These are phyloP conservation scores for Chrysoperla carnea DNA, from an alignment of 1,140 invertebrate genomes.

Conservation along the genomic window DNA sequence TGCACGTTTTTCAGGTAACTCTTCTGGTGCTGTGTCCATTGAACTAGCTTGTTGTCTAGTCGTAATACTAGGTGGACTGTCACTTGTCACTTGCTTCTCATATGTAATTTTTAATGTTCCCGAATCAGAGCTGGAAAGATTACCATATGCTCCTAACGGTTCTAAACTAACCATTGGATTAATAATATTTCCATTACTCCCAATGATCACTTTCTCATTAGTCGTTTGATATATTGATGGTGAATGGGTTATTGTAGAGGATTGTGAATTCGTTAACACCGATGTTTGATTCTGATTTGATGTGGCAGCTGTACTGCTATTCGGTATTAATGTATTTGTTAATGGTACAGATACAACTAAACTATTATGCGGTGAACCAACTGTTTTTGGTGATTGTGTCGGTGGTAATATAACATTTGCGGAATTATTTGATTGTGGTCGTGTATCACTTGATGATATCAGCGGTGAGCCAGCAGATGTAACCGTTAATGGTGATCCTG, in stretches of 20 bases:
- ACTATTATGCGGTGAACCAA: neutral
- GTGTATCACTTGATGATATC: neutral
- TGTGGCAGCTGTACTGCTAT: neutral
- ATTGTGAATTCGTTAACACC: neutral
- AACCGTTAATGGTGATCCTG: neutral
- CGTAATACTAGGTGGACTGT: neutral
- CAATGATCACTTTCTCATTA: neutral
- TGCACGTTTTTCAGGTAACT: slow-evolving; percentile 21
- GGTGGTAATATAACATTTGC: neutral
- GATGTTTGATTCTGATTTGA: neutral
- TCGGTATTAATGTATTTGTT: neutral
- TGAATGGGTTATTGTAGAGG: neutral
- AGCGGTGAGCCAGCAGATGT: neutral
- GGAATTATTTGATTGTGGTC: too few relatives aligned
- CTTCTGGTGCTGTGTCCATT: slow-evolving; percentile 12
- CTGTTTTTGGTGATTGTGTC: neutral
- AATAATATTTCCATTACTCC: neutral
- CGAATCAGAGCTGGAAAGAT: slow-evolving; percentile 16
- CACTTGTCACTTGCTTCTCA: slow-evolving; percentile 23
- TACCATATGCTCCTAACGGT: neutral
- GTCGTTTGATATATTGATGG: neutral
- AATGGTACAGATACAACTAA: neutral
- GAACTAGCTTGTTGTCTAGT: too few relatives aligned
- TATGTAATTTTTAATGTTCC: slow-evolving; percentile 28
- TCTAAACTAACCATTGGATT: neutral